Base-by-base conservation (phyloP, 2,797 vertebrate species). In the Aplochiton taeniatus region DNA sequence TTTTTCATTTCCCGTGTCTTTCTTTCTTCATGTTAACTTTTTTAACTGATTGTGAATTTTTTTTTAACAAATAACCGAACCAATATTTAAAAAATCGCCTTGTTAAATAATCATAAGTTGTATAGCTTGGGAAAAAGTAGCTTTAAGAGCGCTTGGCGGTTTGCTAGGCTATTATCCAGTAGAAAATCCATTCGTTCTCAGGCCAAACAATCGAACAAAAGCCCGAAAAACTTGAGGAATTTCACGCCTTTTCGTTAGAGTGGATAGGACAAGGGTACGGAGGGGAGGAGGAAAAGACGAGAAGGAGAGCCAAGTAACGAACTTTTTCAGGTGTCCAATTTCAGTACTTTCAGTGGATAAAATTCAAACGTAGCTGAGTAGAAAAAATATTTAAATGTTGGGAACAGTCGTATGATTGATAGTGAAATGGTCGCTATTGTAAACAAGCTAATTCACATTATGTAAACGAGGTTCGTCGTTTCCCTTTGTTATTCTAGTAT, bases 261-360 rank as follows among this genome's bases (percentile, higher is more conserved):
- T 19, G 8, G 18, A 67, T 42, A 52, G 53, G 62, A 47, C 52
- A 57, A 65, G 68, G 19, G 41, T 41, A 47, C 18, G 59, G 66
- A 68, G 73, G 78, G 77, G 43, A 77, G 75, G 75, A 77, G 64
- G 71, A 71, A 55, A 63, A 65, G 41, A 47, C 13, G 64, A 61
- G 56, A 69, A 31, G 3, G 61, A 59, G 67, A 68, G 63, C 50
- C 11, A 46, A 46, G 49, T 16, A 20, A 63, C 16, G 61, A 58
- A 70, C 61, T 67, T 17, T 42, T 61, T 70, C 51, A 67, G 77
- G 81, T 83, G 71, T 83, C 81, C 74, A 11, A 61, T 83, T 83
- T 83, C 75, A 81, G 17, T 42, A 47, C 47, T 69, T 66, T 60
- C 17, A 16, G 48, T 20, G 31, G 18, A 55, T 63, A 20, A 45